Percentiles rank a stretch among this genome's conserved stretches.
These are phyloP conservation scores for Poicephalus meyeri DNA, from an alignment of 2,113 vertebrate genomes.

Conservation along the genomic window DNA sequence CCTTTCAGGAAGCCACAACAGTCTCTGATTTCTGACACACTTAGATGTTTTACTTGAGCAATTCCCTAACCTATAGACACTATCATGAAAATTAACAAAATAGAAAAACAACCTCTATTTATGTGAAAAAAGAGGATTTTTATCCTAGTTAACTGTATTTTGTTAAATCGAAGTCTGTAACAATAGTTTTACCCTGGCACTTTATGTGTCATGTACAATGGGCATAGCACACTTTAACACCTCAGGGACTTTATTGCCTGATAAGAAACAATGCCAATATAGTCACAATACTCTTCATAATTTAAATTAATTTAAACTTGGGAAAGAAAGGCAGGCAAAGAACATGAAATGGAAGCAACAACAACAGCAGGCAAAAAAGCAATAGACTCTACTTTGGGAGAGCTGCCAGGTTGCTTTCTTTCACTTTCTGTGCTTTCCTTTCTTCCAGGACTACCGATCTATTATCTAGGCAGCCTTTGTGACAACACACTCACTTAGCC, in stretches of 20 bases:
- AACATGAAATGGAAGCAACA: not conserved
- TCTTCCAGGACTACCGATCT: not conserved
- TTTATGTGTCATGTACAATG: not conserved
- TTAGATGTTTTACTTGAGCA: not conserved
- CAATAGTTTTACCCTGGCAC: not conserved
- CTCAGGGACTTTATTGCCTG: not conserved
- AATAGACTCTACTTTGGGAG: not conserved
- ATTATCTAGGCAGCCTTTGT: not conserved
- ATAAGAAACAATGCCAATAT: not conserved
- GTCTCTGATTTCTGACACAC: not conserved
- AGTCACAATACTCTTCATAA: not conserved
- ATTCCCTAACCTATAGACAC: not conserved
- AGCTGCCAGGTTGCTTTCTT: not conserved
- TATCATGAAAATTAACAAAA: not conserved
- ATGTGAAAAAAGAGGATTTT: not conserved
- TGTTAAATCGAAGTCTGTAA: not conserved
- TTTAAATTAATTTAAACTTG: not conserved
- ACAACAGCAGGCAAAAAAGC: not conserved
- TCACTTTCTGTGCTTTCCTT: not conserved
- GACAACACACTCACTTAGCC: not conserved
- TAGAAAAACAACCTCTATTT: not conserved
- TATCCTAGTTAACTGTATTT: not conserved
- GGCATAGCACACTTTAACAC: not conserved
- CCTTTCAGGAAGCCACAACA: not conserved
- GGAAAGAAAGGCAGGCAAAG: not conserved